These are phyloP conservation scores for Bombus polaris DNA, from an alignment of 1,140 invertebrate genomes.

Conservation along the genomic window DNA sequence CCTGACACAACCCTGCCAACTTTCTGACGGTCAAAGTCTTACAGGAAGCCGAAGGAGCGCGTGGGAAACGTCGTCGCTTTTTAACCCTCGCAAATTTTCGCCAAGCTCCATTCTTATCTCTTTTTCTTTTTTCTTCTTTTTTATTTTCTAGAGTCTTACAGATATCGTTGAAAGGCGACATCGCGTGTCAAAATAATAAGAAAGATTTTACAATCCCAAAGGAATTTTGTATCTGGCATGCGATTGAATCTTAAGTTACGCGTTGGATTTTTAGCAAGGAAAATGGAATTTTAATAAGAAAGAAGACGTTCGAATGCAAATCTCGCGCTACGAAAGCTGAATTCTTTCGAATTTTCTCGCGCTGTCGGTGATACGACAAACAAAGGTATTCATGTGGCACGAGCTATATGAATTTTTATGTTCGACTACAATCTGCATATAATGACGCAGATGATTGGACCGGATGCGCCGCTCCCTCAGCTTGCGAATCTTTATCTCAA, in stretches of 20 bases:
- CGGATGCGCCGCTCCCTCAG: conserved; percentile 72
- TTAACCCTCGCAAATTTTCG: conserved; percentile 13
- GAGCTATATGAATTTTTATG: conserved; percentile 72
- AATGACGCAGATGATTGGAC: conserved; percentile 73
- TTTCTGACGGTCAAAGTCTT: conserved; percentile 23
- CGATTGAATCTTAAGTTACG: background rate
- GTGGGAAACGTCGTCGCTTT: conserved; percentile 58
- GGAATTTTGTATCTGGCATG: background rate
- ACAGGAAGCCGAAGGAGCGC: conserved; percentile 61
- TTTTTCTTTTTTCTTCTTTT: background rate
- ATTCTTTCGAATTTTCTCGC: conserved; percentile 1
- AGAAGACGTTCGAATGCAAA: background rate
- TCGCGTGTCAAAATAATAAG: background rate
- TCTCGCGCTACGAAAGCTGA: background rate
- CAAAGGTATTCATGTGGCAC: conserved; percentile 45
- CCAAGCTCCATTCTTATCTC: background rate
- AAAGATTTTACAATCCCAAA: background rate
- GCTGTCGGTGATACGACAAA: conserved; percentile 4
- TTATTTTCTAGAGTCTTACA: background rate
- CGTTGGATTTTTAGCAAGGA: background rate
- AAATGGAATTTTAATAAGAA: no score
- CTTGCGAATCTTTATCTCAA: conserved; percentile 57
- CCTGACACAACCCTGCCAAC: conserved; percentile 32
- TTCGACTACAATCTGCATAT: conserved; percentile 72
- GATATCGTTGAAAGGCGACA: background rate